Conservation (phyloP, 2,888 invertebrate species). For the Ectobius pallidus region DNA sequence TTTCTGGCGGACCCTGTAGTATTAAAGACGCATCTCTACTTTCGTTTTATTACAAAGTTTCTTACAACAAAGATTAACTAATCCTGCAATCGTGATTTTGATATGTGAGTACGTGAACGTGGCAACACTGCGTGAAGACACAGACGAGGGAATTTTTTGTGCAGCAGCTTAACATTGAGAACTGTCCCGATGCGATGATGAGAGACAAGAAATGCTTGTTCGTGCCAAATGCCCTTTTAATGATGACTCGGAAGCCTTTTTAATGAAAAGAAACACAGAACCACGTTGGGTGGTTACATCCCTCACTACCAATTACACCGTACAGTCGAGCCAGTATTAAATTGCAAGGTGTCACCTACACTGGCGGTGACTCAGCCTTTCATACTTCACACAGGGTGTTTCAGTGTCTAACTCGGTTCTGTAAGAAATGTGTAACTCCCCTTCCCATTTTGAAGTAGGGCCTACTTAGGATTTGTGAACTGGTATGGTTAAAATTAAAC, state of each 20-base stretch:
- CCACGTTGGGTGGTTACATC: not conserved
- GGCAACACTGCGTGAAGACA: no score
- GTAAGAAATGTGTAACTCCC: not conserved
- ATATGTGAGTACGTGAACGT: no score
- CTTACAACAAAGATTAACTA: no score
- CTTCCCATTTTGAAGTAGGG: no score
- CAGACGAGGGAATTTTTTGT: no score
- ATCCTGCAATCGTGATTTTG: no score
- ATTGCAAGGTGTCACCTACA: not conserved
- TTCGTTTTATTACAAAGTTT: no score
- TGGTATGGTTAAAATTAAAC: no score
- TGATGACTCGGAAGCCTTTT: not conserved
- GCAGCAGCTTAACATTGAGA: not conserved
- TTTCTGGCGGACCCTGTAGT: no score
- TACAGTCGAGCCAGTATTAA: not conserved
- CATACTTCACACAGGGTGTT: not conserved
- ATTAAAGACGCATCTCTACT: no score
- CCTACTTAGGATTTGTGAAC: no score
- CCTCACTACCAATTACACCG: not conserved
- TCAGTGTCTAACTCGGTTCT: not conserved
- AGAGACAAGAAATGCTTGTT: not conserved
- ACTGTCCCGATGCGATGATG: not conserved
- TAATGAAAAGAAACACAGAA: constrained; percentile 10
- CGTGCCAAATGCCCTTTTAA: constrained; percentile 25
- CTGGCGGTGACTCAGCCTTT: no score